Percentiles rank a stretch among this genome's conserved stretches.
These are phyloP conservation scores for Coremacera marginata DNA, from an alignment of 2,888 invertebrate genomes.

Conservation along the genomic window DNA sequence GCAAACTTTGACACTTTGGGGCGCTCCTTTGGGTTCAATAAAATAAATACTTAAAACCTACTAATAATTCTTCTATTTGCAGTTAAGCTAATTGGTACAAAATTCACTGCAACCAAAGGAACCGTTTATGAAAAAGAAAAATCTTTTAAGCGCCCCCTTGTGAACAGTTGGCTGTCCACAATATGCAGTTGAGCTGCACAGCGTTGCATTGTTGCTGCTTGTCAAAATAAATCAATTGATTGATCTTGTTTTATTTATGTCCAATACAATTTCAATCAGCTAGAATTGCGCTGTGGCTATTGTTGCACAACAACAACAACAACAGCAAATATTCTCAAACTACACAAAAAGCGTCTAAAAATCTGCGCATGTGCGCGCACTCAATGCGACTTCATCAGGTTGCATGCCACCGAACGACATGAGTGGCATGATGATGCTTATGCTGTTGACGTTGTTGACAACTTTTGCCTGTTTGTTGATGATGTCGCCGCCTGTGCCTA, in stretches of 20 bases:
- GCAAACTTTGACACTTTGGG: neutral
- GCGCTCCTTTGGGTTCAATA: neutral
- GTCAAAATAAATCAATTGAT: constrained; percentile 70
- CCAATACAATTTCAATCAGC: constrained; percentile 69
- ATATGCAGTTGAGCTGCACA: neutral
- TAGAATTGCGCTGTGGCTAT: constrained; percentile 51
- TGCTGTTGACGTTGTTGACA: neutral
- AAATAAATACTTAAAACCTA: neutral
- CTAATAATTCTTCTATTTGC: neutral
- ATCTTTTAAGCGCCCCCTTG: neutral
- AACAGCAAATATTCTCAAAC: neutral
- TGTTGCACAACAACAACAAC: constrained; percentile 11
- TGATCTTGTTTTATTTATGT: constrained; percentile 71
- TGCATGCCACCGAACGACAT: constrained; percentile 18
- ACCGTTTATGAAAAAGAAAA: neutral
- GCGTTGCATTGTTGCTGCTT: constrained; percentile 53
- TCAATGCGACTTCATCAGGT: constrained; percentile 22
- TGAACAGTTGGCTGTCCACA: neutral
- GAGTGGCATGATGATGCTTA: constrained; percentile 8
- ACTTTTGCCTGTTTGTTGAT: neutral
- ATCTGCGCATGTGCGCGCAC: constrained; percentile 22
- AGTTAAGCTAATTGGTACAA: constrained; percentile 6
- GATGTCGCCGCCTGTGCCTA: constrained; percentile 33
- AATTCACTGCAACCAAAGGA: neutral
- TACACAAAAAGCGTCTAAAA: constrained; percentile 8